Percentiles rank a stretch among this genome's conserved stretches.
Conservation (phyloP, 1,140 invertebrate genomes). For the Stratiolaelaps scimitus region DNA sequence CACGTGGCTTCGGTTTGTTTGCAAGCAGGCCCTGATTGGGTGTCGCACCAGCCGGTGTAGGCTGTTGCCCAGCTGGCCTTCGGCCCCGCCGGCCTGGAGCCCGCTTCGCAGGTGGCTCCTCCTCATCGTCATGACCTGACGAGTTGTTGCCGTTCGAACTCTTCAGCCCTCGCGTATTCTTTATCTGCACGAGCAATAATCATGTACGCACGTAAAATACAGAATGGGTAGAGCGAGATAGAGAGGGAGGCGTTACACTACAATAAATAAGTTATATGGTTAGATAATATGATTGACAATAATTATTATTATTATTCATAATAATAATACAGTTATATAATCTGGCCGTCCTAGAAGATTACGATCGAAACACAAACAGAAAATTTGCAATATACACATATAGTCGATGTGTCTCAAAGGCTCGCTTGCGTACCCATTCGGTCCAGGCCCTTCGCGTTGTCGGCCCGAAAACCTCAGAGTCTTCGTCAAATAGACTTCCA, state of each 20-base stretch:
- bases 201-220: neutral
- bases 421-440: constrained; percentile 46
- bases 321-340: no score
- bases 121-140: constrained; percentile 37
- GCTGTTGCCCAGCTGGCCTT: constrained; percentile 35
- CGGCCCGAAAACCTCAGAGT: constrained; percentile 46
- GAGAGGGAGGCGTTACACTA: no score
- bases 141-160: constrained; percentile 27
- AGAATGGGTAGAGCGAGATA: no score
- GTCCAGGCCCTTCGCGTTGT: constrained; percentile 61
- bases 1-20: constrained; percentile 36
- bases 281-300: no score
- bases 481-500: constrained; percentile 34
- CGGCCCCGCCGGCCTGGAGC: constrained; percentile 36
- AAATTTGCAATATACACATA: no score
- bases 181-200: constrained; percentile 43
- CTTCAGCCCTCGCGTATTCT: constrained; percentile 43
- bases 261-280: no score
- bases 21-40: constrained; percentile 21
- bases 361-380: no score
- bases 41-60: constrained; percentile 33
- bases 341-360: no score
- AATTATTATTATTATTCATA: constrained; percentile 34
- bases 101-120: constrained; percentile 43
- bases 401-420: no score